Evolutionary conservation across 2,888 invertebrate species (phyloP).

Genomic region (Drosophila kanekoi): DNA sequence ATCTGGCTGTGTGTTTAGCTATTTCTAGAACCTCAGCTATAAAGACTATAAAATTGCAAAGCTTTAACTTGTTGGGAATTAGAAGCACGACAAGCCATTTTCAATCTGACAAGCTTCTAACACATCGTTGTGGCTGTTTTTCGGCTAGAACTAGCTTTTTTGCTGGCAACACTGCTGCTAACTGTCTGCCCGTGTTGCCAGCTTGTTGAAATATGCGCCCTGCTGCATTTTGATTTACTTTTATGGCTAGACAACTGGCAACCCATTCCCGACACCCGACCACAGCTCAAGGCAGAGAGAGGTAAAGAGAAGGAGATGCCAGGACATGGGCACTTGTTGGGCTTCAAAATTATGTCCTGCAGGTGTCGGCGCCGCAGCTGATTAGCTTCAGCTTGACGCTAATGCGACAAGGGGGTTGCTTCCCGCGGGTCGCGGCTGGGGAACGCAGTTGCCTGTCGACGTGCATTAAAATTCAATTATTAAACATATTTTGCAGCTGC

Average conservation of each 20-base stretch:
- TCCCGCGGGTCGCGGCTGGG: background rate
- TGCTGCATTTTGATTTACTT: conserved; percentile 77
- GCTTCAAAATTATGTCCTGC: conserved; percentile 73
- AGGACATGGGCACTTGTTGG: conserved; percentile 65
- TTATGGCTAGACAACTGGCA: conserved; percentile 68
- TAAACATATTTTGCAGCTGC: conserved; percentile 58
- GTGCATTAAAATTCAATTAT: conserved; percentile 76
- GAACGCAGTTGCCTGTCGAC: conserved; percentile 7
- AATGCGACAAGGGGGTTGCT: conserved; percentile 54
- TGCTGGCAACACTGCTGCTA: conserved; percentile 3
- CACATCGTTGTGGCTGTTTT: background rate
- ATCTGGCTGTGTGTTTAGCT: no score
- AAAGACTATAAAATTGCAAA: no score
- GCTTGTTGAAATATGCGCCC: conserved; percentile 56
- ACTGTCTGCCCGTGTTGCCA: conserved; percentile 33
- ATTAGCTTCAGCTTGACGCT: conserved; percentile 70
- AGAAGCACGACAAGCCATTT: no score
- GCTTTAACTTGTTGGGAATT: no score
- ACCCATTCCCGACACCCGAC: conserved; percentile 5
- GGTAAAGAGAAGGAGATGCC: conserved; percentile 9
- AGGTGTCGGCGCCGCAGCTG: conserved; percentile 71
- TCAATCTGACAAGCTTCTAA: no score
- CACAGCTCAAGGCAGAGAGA: background rate
- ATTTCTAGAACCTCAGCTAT: no score
- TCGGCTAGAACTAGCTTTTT: background rate